These are phyloP conservation scores for Helicoverpa armigera DNA, from an alignment of 1,140 invertebrate genomes.

Conservation along the genomic window DNA sequence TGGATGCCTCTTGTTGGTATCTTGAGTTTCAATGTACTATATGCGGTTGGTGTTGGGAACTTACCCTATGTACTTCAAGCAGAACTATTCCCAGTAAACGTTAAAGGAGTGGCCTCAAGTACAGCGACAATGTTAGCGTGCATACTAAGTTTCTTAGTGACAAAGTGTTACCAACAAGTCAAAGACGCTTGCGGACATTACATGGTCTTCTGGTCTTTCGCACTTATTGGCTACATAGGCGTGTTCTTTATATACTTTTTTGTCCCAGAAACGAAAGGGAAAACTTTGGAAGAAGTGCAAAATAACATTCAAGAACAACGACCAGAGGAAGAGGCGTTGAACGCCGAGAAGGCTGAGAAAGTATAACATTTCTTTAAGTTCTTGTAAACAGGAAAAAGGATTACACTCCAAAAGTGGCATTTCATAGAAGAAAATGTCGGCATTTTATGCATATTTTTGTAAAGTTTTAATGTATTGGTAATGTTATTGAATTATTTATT, in stretches of 20 bases:
- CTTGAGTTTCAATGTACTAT: slow-evolving; percentile 87
- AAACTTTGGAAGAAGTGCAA: slow-evolving; percentile 90
- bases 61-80: slow-evolving; percentile 88
- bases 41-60: slow-evolving; percentile 88
- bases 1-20: slow-evolving; percentile 87
- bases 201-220: slow-evolving; percentile 87
- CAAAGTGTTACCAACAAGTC: slow-evolving; percentile 87
- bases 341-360: slow-evolving; percentile 51
- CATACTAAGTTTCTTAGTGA: slow-evolving; percentile 85
- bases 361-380: background rate
- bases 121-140: slow-evolving; percentile 78
- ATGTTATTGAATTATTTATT: background rate
- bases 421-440: background rate
- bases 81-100: slow-evolving; percentile 88
- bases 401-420: slow-evolving; percentile 15
- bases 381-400: background rate
- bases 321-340: slow-evolving; percentile 64
- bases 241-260: slow-evolving; percentile 87
- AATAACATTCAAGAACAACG: slow-evolving; percentile 69
- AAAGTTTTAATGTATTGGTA: background rate
- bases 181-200: slow-evolving; percentile 86
- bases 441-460: background rate
- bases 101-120: slow-evolving; percentile 87
- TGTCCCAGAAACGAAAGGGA: slow-evolving; percentile 92
- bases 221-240: slow-evolving; percentile 85